Conservation (phyloP, 2,113 vertebrate species). For the Cinclus cinclus region DNA sequence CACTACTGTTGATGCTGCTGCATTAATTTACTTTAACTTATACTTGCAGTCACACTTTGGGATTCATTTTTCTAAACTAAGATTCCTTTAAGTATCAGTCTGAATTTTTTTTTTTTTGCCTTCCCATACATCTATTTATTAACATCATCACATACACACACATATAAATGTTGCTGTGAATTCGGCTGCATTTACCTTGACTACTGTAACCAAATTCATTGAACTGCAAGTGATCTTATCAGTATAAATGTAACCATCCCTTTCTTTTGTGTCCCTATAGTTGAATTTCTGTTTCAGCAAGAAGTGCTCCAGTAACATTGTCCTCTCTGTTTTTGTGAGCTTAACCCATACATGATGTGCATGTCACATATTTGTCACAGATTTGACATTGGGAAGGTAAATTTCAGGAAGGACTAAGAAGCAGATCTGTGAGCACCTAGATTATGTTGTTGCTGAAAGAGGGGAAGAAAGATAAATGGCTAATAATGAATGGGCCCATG, state of each 20-base stretch:
- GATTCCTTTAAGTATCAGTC: background rate
- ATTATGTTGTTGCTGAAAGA: background rate
- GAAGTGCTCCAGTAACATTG: background rate
- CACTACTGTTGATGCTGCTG: background rate
- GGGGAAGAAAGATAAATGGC: background rate
- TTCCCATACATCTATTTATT: background rate
- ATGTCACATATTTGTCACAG: background rate
- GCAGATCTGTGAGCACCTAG: constrained; percentile 11
- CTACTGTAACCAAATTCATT: background rate
- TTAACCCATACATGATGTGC: background rate
- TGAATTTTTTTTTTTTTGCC: background rate
- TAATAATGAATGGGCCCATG: background rate
- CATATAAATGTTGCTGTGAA: background rate
- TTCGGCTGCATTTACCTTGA: background rate
- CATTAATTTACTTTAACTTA: background rate
- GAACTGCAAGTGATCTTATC: background rate
- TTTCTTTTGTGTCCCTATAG: background rate
- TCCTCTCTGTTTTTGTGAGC: background rate
- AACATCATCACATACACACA: background rate
- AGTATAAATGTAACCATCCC: background rate
- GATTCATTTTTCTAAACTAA: background rate
- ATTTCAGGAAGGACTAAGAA: constrained; percentile 23
- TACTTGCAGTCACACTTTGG: background rate
- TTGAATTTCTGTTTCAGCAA: background rate
- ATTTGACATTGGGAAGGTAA: constrained; percentile 12